Evolutionary conservation across 2,797 vertebrate species (phyloP).

Genomic region (Etheostoma nigrum): DNA sequence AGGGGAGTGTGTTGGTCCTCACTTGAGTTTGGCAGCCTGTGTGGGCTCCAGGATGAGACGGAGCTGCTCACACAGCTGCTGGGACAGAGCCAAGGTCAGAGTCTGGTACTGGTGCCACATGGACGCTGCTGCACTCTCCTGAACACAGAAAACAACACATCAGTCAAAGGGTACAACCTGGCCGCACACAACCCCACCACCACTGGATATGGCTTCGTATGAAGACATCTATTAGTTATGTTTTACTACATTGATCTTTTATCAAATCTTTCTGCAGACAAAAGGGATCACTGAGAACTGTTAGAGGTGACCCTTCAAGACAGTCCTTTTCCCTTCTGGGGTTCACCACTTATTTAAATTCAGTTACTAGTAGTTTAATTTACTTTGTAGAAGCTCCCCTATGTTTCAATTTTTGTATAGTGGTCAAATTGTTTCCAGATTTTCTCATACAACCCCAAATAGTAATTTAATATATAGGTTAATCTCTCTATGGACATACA

Average conservation of each 20-base stretch:
- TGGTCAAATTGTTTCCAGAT: too few relatives aligned
- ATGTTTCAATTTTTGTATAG: too few relatives aligned
- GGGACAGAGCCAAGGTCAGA: constrained; percentile 93
- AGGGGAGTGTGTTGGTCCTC: constrained; percentile 61
- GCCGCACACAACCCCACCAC: neutral
- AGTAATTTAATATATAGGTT: too few relatives aligned
- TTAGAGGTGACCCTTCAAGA: too few relatives aligned
- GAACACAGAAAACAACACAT: constrained; percentile 35
- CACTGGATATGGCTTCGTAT: neutral
- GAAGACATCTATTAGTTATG: neutral
- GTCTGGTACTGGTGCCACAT: constrained; percentile 95
- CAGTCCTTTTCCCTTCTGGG: too few relatives aligned
- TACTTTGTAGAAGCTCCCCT: too few relatives aligned
- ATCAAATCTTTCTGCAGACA: neutral
- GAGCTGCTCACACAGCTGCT: constrained; percentile 97
- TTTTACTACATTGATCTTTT: neutral
- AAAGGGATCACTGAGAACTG: too few relatives aligned
- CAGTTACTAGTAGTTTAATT: too few relatives aligned
- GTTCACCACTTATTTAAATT: too few relatives aligned
- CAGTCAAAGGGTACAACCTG: neutral
- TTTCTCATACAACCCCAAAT: too few relatives aligned
- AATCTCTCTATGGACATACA: too few relatives aligned
- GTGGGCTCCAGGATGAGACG: constrained; percentile 96
- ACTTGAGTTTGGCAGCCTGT: constrained; percentile 95
- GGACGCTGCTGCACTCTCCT: constrained; percentile 91